Conservation (phyloP, 2,797 vertebrate species). For the Falco cherrug region DNA sequence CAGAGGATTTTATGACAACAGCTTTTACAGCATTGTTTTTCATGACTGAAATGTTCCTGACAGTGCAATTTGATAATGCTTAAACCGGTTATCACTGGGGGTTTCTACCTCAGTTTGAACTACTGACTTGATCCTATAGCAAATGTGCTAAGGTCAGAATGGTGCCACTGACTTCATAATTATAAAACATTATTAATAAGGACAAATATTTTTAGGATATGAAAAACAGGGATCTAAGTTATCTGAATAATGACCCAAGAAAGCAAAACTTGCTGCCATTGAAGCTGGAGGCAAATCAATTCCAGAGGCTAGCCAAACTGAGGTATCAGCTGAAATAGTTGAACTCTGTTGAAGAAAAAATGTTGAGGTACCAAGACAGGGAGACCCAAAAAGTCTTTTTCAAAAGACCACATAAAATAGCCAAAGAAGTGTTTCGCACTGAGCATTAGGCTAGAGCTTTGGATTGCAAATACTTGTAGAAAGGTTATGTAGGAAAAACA, state of each 20-base stretch:
- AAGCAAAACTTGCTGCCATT: neutral
- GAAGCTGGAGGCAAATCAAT: neutral
- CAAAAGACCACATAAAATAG: neutral
- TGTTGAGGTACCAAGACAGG: neutral
- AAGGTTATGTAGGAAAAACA: neutral
- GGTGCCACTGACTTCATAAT: neutral
- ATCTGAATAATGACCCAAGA: neutral
- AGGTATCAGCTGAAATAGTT: neutral
- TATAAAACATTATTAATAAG: neutral
- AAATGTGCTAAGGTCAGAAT: neutral
- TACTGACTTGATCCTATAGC: neutral
- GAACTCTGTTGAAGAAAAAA: neutral
- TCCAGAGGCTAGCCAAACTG: accelerated
- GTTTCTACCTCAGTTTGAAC: neutral
- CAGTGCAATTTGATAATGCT: neutral
- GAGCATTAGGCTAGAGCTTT: neutral
- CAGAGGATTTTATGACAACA: neutral
- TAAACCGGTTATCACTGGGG: neutral
- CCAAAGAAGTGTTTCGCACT: neutral
- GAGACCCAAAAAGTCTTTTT: neutral
- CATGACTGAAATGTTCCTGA: neutral
- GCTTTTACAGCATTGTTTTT: neutral
- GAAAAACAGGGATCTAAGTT: neutral
- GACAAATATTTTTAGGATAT: neutral
- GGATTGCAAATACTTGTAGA: neutral